These are phyloP conservation scores for Notolabrus celidotus DNA, from an alignment of 2,797 vertebrate genomes.

Conservation along the genomic window DNA sequence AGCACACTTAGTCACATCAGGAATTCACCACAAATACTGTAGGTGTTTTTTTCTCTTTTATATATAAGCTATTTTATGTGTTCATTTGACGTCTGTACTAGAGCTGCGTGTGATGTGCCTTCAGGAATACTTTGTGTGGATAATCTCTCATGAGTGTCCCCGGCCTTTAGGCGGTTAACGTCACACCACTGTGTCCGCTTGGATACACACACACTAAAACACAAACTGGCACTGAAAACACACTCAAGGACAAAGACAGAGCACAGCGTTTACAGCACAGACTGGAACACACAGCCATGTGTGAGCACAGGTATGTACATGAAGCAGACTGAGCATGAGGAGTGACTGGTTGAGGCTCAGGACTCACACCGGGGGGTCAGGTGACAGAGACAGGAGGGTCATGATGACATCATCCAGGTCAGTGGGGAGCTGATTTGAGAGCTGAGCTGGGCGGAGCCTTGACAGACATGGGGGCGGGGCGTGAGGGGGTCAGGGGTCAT, in stretches of 20 bases:
- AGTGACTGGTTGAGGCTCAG: constrained; percentile 73
- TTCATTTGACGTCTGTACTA: constrained; percentile 41
- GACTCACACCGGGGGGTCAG: constrained; percentile 78
- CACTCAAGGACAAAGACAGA: constrained; percentile 55
- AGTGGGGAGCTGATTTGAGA: constrained; percentile 67
- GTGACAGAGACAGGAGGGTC: constrained; percentile 79
- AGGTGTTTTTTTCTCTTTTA: constrained; percentile 4
- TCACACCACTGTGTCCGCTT: constrained; percentile 61
- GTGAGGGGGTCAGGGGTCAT: constrained; percentile 72
- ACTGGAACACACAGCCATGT: constrained; percentile 53
- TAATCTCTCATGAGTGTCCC: constrained; percentile 56
- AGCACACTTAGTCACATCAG: constrained; percentile 52
- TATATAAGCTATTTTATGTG: constrained; percentile 42
- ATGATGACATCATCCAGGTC: constrained; percentile 81
- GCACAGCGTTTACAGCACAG: constrained; percentile 52
- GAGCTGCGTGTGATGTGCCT: constrained; percentile 34
- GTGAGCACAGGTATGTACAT: constrained; percentile 65
- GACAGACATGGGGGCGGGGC: constrained; percentile 74
- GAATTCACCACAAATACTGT: constrained; percentile 11
- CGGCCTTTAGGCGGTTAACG: constrained; percentile 34
- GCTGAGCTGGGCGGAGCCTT: constrained; percentile 74
- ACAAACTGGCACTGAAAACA: constrained; percentile 31
- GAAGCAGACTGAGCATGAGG: constrained; percentile 67
- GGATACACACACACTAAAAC: constrained; percentile 37
- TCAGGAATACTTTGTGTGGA: constrained; percentile 51